Evolutionary conservation across 2,888 invertebrate genomes (phyloP).

Genomic region (Ormyrus labotus): DNA sequence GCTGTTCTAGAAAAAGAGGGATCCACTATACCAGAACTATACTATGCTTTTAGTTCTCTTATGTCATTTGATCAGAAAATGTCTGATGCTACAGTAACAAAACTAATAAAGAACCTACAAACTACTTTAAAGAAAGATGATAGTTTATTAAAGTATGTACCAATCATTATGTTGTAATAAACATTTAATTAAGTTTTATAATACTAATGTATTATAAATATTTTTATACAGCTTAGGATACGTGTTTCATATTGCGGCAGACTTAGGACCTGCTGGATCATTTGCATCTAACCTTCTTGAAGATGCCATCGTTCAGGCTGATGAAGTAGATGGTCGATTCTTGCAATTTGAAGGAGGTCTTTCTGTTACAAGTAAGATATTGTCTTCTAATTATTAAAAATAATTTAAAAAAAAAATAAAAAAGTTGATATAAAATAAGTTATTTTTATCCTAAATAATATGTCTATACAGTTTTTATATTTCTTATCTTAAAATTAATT

Average conservation of each 20-base stretch:
- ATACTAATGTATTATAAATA: slow-evolving; percentile 12
- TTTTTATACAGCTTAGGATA: slow-evolving; percentile 84
- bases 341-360: slow-evolving; percentile 95
- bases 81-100: slow-evolving; percentile 79
- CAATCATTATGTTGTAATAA: background rate
- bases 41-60: slow-evolving; percentile 84
- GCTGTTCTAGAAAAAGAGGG: slow-evolving; percentile 82
- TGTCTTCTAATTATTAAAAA: background rate
- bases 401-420: background rate
- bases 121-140: slow-evolving; percentile 91
- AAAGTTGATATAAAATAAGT: too few relatives aligned
- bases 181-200: background rate
- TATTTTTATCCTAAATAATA: too few relatives aligned
- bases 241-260: slow-evolving; percentile 88
- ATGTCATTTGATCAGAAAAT: slow-evolving; percentile 82
- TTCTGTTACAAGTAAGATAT: slow-evolving; percentile 80
- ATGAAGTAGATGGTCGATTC: slow-evolving; percentile 93
- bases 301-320: slow-evolving; percentile 95
- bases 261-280: slow-evolving; percentile 82
- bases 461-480: too few relatives aligned
- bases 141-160: slow-evolving; percentile 81
- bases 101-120: slow-evolving; percentile 84
- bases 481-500: background rate
- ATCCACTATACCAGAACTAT: slow-evolving; percentile 83
- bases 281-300: slow-evolving; percentile 87